Evolutionary conservation across 2,113 vertebrate species (phyloP).

Genomic region (Phalacrocorax brasilianus): DNA sequence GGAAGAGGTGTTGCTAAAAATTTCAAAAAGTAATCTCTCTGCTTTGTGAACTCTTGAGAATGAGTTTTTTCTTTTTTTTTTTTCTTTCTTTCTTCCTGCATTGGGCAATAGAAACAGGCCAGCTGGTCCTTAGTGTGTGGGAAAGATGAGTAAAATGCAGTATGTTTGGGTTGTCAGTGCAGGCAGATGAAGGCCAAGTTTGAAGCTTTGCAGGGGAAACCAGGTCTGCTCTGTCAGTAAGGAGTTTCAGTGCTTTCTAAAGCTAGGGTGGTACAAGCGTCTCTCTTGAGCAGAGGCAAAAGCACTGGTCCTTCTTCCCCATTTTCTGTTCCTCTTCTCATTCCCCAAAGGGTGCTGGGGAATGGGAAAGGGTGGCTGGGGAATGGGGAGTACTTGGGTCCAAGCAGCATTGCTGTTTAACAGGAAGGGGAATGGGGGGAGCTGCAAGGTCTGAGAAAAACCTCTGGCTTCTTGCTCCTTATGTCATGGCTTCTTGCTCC

Average conservation of each 20-base stretch:
- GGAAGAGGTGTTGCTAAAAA: conserved; percentile 26
- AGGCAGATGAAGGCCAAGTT: neutral
- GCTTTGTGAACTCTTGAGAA: neutral
- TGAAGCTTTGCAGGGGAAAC: neutral
- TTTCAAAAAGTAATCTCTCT: neutral
- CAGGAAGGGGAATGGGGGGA: neutral
- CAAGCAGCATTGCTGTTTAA: neutral
- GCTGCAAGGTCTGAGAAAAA: neutral
- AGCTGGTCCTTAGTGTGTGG: neutral
- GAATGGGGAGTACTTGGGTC: neutral
- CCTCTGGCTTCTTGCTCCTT: neutral
- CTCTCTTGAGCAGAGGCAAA: neutral
- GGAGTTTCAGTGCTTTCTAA: neutral
- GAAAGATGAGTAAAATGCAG: neutral
- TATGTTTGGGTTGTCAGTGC: neutral
- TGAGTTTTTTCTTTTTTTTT: neutral
- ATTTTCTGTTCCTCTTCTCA: neutral
- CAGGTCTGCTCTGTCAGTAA: neutral
- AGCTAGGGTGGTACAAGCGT: neutral
- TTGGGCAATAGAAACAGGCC: neutral
- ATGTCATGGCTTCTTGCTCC: neutral
- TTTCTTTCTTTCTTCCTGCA: neutral
- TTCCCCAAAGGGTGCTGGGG: neutral
- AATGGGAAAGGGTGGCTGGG: neutral
- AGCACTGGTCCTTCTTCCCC: neutral